Conservation (phyloP, 2,888 invertebrate genomes). For the Stenodema calcarata region DNA sequence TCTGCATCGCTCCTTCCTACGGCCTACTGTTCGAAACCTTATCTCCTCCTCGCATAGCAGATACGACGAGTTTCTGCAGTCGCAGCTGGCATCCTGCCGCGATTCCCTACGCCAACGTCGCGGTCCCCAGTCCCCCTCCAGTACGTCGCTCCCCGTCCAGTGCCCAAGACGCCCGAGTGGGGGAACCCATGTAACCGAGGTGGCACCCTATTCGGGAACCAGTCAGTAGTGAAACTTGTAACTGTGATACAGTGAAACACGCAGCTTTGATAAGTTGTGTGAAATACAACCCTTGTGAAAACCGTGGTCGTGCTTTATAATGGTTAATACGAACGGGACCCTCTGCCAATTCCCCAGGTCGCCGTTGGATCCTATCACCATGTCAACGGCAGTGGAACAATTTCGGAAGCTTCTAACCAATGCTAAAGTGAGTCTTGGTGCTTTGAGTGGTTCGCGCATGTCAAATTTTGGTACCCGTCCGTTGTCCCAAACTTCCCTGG, state of each 20-base stretch:
- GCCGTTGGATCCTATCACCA: constrained; percentile 63
- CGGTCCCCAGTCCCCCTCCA: background rate
- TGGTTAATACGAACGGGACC: constrained; percentile 49
- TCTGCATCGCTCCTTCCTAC: no score
- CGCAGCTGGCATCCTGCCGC: background rate
- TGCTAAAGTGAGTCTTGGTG: constrained; percentile 61
- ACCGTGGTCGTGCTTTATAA: constrained; percentile 8
- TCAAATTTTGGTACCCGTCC: background rate
- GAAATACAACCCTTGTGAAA: background rate
- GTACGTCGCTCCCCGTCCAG: background rate
- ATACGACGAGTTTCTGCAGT: background rate
- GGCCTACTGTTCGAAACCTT: no score
- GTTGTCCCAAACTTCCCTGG: background rate
- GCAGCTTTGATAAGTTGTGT: background rate
- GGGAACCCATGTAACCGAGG: constrained; percentile 19
- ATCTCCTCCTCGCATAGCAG: no score
- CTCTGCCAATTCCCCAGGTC: constrained; percentile 48
- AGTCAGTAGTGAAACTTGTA: constrained; percentile 9
- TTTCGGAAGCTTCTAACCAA: constrained; percentile 67
- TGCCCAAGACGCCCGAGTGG: background rate
- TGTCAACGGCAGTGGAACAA: constrained; percentile 69
- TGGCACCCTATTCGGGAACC: background rate
- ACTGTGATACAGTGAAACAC: background rate
- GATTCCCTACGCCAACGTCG: background rate
- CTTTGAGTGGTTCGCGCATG: background rate